Conservation (phyloP, 1,140 invertebrate species). For the Physella acuta region DNA sequence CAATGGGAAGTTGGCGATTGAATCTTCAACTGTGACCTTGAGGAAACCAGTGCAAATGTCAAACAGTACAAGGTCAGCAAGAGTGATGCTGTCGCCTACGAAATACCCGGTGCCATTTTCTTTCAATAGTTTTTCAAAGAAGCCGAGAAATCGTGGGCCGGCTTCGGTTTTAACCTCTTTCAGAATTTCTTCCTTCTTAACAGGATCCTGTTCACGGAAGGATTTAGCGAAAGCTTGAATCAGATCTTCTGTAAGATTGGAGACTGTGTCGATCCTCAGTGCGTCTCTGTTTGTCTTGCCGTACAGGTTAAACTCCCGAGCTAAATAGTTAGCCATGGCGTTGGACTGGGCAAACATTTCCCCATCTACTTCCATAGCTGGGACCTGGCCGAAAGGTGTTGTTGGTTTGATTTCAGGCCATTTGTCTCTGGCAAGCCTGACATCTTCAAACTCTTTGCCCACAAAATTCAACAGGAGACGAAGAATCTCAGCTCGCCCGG, state of each 20-base stretch:
- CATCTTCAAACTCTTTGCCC: conserved; percentile 10
- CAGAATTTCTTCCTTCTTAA: conserved; percentile 4
- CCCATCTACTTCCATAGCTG: conserved; percentile 6
- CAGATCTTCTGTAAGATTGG: neutral
- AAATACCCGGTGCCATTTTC: conserved; percentile 17
- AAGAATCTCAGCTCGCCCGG: neutral
- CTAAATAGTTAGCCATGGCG: conserved; percentile 2
- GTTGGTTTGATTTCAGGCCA: conserved; percentile 10
- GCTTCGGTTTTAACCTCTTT: neutral
- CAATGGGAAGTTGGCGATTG: neutral
- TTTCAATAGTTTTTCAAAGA: conserved; percentile 20
- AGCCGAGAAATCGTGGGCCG: conserved; percentile 18
- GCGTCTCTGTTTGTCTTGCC: conserved; percentile 12
- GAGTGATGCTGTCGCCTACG: neutral
- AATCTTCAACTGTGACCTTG: neutral
- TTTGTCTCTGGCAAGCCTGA: neutral
- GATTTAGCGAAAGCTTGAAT: neutral
- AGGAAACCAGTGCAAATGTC: conserved; percentile 1
- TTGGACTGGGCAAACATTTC: neutral
- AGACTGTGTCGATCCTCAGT: conserved; percentile 1
- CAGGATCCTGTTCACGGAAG: neutral
- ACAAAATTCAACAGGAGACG: neutral
- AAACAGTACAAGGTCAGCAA: neutral
- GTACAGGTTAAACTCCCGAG: neutral
- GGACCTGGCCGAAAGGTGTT: conserved; percentile 5